Evolutionary conservation across 2,888 invertebrate genomes (phyloP), one percentile per base, ranked within the genome.

Genomic region (Eupeodes latifasciatus): DNA sequence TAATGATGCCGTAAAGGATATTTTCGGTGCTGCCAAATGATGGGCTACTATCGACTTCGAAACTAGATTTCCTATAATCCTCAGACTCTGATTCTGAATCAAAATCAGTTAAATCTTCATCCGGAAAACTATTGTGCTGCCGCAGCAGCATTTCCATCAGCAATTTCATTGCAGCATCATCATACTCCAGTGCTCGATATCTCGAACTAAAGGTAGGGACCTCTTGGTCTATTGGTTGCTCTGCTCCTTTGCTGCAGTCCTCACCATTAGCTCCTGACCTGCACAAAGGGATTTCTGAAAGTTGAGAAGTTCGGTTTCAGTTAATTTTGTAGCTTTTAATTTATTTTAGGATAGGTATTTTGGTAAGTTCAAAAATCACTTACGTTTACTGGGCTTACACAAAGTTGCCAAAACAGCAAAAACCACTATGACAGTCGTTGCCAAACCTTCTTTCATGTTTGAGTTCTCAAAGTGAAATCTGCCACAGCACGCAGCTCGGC

Each of bases 111-210:
- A 5, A 27, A 40, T 76, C 53, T 3, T 44, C 49, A 4, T 64
- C 82, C 0, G 55, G 27, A 36, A 59, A 40, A 14, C 49, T 44
- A 51, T 87, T 87, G 69, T 87, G 87, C 11, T 87, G 87, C 67
- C 27, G 64, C 5, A 87, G 67, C 16, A 87, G 61, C 16, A 34
- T 66, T 61, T 83, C 83, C 83, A 87, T 66, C 1, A 87, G 87
- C 55, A 76, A 47, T 19, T 83, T 83, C 47, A 87, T 72, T 19
- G 64, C 80, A 0, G 61, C n/a, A 36, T 80, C 62, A 14, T 87
- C 76, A 40, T 87, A 83, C 4, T 72, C 64, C 51, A 66, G 5
- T 10, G 71, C 66, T 12, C 67, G 53, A 16, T 74, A 77, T 7
- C 62, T 67, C 10, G 72, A 55, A 10, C 69, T 57, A 3, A 62